Base-by-base conservation (phyloP, 2,113 vertebrate genomes). In the Manacus vitellinus region DNA sequence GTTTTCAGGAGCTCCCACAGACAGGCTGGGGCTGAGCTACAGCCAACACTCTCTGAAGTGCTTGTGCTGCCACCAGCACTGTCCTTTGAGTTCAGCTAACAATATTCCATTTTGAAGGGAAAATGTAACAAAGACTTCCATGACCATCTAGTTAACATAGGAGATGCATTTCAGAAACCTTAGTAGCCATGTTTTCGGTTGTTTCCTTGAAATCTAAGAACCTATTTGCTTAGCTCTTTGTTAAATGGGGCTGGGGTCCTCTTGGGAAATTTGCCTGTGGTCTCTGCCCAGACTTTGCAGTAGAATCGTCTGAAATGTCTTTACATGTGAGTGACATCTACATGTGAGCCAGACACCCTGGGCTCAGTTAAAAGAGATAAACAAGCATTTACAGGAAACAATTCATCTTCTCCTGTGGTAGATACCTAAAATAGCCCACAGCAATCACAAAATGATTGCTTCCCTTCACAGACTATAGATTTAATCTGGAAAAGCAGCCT, bases 321-420 rank as follows among this genome's bases (percentile, higher is more conserved):
- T 90, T 74, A 80, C 27, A 21, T 51, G n/a, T 90, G 91, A 96
- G 63, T 95, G 94, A 97, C 96, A 91, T 51, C 79, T 92, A 81
- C 95, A 88, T 3, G 27, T 85, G 92, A 94, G 83, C 83, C 92
- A 95, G 85, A 94, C 94, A 94, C 91, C 65, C 84, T 75, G 47
- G 61, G 61, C 59, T 96, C 86, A 67, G 61, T 95, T 84, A 80
- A 90, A 85, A 86, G 86, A 94, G 95, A 94, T 88, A 95, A 95
- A 95, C 80, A 85, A 62, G 70, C 88, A 92, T 84, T 95, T 84
- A 86, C 73, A 95, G 95, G 93, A 97, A 97, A 94, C 93, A 96
- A 94, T 95, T 91, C 12, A 78, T 97, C 95, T 95, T 95, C 84
- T 95, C 55, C 33, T 83, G 28, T 18, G 35, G 59, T 86, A 88